Percentiles rank a stretch among this genome's conserved stretches.
Evolutionary conservation across 1,140 invertebrate genomes (phyloP).

Genomic region (Hydropsyche tenuis): DNA sequence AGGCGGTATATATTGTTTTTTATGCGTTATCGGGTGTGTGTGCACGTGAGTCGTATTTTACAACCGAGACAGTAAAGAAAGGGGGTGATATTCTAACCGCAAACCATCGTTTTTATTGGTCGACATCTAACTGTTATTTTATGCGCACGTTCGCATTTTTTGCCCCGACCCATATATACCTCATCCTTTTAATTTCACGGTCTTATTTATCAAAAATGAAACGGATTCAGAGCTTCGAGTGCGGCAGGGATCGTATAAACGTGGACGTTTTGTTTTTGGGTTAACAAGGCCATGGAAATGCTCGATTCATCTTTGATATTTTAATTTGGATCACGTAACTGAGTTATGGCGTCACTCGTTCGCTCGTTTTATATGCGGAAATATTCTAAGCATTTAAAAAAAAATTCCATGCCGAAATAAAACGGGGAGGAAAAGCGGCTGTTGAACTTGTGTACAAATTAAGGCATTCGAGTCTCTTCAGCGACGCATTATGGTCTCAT

Average conservation of each 20-base stretch:
- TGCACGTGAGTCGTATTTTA: slow-evolving; percentile 31
- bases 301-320: background rate
- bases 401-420: too few species aligned
- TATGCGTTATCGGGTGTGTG: slow-evolving; percentile 31
- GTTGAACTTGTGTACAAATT: slow-evolving; percentile 20
- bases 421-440: background rate
- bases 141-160: slow-evolving; percentile 28
- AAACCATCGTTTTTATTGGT: slow-evolving; percentile 48
- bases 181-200: slow-evolving; percentile 45
- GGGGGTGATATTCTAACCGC: slow-evolving; percentile 42
- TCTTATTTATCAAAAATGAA: slow-evolving; percentile 48
- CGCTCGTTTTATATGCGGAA: background rate
- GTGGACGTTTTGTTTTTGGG: background rate
- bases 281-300: too few species aligned
- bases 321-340: background rate
- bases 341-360: background rate
- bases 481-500: background rate
- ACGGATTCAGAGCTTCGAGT: background rate
- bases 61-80: slow-evolving; percentile 11
- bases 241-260: background rate
- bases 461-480: slow-evolving; percentile 4
- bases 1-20: slow-evolving; percentile 36
- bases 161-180: too few species aligned
- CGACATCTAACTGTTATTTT: slow-evolving; percentile 48
- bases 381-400: too few species aligned